Conservation (phyloP, 1,140 invertebrate species). For the Drosophila kikkawai region DNA sequence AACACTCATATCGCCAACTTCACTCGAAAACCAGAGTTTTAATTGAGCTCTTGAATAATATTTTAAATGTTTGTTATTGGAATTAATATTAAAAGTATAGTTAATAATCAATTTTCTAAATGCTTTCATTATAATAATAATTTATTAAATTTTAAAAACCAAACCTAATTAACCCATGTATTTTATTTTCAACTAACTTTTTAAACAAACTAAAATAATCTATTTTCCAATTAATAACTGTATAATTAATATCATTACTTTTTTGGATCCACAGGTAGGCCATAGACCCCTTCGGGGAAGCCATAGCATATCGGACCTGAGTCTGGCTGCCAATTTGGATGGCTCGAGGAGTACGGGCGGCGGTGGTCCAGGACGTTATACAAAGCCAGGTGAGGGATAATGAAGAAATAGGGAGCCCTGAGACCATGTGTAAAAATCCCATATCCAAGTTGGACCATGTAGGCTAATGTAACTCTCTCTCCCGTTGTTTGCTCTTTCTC, state of each 20-base stretch:
- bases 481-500: constrained; percentile 62
- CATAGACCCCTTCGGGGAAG: constrained; percentile 92
- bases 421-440: neutral
- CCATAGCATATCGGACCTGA: constrained; percentile 92
- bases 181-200: neutral
- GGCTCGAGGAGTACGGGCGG: constrained; percentile 71
- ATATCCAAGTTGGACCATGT: constrained; percentile 26
- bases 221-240: neutral
- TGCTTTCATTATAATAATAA: neutral
- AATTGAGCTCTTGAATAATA: neutral
- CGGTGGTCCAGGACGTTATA: constrained; percentile 67
- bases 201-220: neutral
- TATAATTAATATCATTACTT: neutral
- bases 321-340: constrained; percentile 85
- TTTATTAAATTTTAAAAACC: neutral
- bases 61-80: neutral
- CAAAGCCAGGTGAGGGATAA: constrained; percentile 73
- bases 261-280: constrained; percentile 87
- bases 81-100: neutral
- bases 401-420: neutral
- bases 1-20: neutral
- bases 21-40: constrained; percentile 5
- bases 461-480: constrained; percentile 60
- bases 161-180: neutral
- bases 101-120: neutral